Evolutionary conservation across 2,888 invertebrate genomes (phyloP), one percentile per base, ranked within the genome.

Genomic region (Lasioglossum oenotherae): DNA sequence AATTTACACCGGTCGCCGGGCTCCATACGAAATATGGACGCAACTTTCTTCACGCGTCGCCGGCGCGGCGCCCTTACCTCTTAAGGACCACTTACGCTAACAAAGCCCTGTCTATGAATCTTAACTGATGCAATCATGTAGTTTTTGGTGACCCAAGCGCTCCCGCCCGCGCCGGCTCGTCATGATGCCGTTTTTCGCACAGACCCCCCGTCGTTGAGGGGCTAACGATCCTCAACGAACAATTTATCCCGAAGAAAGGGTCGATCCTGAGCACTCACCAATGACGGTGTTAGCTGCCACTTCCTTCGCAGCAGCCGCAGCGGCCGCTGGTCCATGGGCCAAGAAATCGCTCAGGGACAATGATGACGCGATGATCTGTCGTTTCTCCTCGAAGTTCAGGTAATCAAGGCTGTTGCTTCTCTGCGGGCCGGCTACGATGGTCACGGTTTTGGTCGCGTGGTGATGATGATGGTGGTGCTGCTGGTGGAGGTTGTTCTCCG

Each of bases 361-460:
- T 78, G 98, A 98, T 88, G 98, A 98, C 74, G 98, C 98, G 90
- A 98, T 98, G 94, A 98, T 96, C 95, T 98, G 98, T 92, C 98
- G 96, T 95, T 98, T 98, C 96, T 98, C 98, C 95, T 98, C 98
- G 95, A 98, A 98, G 96, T 98, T 98, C 82, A 98, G 96, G 96
- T 98, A 98, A 96, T 98, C 98, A 96, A 98, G 96, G 94, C 98
- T 98, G 95, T 97, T 98, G 96, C 98, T 98, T 93, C 98, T 95
- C 92, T 97, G 97, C 0, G 97, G 97, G 19, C 92, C 93, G 8
- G 95, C 92, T 49, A 97, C 97, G 46, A 97, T 97, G 78, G 97
- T 97, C 83, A 97, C 97, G 31, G 96, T 96, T 91, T 97, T 97
- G 81, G 95, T 95, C 76, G 93, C 81, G 78, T 93, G 91, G 57